Percentiles rank a stretch among this genome's conserved stretches.
Conservation (phyloP, 1,140 invertebrate genomes). For the Dendroctonus valens region DNA sequence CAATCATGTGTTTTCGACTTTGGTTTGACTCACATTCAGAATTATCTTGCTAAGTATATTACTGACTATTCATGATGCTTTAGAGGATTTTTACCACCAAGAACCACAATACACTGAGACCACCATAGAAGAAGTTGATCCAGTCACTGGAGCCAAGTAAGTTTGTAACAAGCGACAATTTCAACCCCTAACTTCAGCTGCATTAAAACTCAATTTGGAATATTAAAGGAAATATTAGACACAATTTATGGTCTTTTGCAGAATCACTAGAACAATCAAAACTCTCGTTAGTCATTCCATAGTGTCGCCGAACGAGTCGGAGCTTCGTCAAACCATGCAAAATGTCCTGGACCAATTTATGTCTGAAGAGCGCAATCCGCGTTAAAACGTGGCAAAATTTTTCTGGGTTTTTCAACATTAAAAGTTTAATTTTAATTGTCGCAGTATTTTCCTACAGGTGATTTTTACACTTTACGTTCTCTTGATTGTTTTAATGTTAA, state of each 20-base stretch:
- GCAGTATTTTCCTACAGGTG: constrained; percentile 11
- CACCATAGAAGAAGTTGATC: constrained; percentile 56
- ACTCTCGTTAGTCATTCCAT: constrained; percentile 51
- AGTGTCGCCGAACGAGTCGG: constrained; percentile 45
- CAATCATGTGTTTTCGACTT: neutral
- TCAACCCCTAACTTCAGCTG: constrained; percentile 10
- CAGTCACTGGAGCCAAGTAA: constrained; percentile 57
- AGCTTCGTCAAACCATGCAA: constrained; percentile 56
- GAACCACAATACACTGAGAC: constrained; percentile 58
- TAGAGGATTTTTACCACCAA: constrained; percentile 60
- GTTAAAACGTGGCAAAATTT: constrained; percentile 22
- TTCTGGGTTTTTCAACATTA: neutral
- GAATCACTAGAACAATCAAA: constrained; percentile 55
- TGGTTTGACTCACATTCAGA: neutral
- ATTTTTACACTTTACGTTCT: constrained; percentile 18
- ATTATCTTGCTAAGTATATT: neutral
- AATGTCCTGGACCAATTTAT: constrained; percentile 59
- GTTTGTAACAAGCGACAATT: constrained; percentile 17
- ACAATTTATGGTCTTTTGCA: constrained; percentile 38
- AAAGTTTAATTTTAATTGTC: constrained; percentile 14
- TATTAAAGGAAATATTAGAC: neutral
- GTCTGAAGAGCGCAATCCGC: constrained; percentile 51
- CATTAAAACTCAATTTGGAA: neutral
- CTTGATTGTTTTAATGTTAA: constrained; percentile 3
- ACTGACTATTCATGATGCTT: constrained; percentile 22